Evolutionary conservation across 2,113 vertebrate species (phyloP).

Genomic region (Paradisaea rubra): DNA sequence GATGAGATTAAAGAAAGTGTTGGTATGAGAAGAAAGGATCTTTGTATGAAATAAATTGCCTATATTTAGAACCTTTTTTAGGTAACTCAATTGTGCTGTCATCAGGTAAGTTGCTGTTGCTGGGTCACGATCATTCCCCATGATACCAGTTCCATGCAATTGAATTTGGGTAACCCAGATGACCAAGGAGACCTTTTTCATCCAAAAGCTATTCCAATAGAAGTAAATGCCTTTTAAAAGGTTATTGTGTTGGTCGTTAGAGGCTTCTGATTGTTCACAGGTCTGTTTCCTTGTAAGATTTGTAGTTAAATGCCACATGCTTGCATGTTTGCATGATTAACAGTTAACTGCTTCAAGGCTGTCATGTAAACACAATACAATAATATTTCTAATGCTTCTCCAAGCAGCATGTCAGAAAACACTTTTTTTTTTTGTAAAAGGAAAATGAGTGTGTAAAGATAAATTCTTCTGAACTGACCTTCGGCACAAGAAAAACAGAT

Average conservation of each 20-base stretch:
- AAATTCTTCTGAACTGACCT: background rate
- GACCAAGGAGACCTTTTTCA: background rate
- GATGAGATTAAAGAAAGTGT: background rate
- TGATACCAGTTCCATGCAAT: background rate
- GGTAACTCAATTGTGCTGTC: background rate
- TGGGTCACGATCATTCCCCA: background rate
- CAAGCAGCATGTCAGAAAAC: background rate
- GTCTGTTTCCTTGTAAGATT: background rate
- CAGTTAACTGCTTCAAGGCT: background rate
- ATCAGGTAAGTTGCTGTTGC: background rate
- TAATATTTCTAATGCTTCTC: background rate
- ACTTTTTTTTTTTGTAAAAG: background rate
- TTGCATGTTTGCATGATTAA: background rate
- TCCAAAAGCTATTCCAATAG: background rate
- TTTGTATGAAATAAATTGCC: background rate
- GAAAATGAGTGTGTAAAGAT: background rate
- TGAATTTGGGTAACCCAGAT: background rate
- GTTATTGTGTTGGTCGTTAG: background rate
- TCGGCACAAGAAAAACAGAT: background rate
- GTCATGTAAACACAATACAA: background rate
- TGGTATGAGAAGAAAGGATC: background rate
- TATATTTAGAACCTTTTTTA: background rate
- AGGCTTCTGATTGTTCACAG: background rate
- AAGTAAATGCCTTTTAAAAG: background rate
- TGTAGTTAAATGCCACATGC: background rate